A percentile compares a stretch with the other conserved stretches of the same genome.
These are phyloP conservation scores for Tiliacea aurago DNA, from an alignment of 2,888 invertebrate genomes.

Conservation along the genomic window DNA sequence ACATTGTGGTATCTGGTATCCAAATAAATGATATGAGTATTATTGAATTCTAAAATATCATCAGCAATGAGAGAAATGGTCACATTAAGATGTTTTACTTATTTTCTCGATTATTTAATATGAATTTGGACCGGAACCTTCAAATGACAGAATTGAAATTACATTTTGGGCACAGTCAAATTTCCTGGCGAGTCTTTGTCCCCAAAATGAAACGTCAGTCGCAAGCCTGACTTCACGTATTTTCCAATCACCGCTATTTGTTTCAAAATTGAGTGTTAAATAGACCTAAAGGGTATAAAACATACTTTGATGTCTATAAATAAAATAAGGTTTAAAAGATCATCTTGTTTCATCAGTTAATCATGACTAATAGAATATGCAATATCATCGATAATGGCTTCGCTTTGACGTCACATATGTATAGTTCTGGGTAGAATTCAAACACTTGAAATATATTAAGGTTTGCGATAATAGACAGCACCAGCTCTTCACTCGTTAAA, in stretches of 20 bases:
- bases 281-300: not conserved
- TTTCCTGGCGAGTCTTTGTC: conserved; percentile 64
- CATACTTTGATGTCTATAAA: not conserved
- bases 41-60: not conserved
- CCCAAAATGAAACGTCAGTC: conserved; percentile 74
- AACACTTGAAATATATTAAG: conserved; percentile 20
- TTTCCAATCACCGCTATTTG: conserved; percentile 49
- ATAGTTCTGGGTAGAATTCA: conserved; percentile 21
- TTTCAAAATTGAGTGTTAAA: conserved; percentile 44
- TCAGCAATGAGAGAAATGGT: not conserved
- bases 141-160: conserved; percentile 66
- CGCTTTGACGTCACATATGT: conserved; percentile 27
- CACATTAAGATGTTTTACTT: not conserved
- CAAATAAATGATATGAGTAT: conserved; percentile 1
- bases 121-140: conserved; percentile 50
- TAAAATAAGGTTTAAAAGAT: not conserved
- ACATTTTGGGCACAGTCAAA: conserved; percentile 65
- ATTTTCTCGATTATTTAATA: conserved; percentile 23
- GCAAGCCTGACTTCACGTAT: conserved; percentile 55
- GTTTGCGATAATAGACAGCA: conserved; percentile 18
- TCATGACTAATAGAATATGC: conserved; percentile 12
- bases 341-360: not conserved
- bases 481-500: conserved; percentile 16
- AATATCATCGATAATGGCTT: conserved; percentile 8
- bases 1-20: not conserved